phyloP scores from a whole-genome alignment of 2,797 vertebrate genomes.

The Hyperoplus immaculatus region DNA sequence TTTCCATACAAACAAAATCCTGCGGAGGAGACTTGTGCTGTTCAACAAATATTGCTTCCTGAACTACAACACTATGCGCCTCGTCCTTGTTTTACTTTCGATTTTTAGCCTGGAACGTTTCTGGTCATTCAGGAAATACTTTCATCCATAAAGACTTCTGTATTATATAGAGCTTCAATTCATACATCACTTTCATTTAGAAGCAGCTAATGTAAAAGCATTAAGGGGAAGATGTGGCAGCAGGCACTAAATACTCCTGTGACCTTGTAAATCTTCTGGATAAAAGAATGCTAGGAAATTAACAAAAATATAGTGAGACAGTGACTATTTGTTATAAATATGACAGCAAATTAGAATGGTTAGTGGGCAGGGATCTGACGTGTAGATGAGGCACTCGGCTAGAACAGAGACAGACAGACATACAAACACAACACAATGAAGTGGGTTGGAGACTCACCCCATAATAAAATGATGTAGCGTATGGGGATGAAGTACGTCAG shows the following conservation, averaged over 20 bases:
- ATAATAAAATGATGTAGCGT: constrained; percentile 94
- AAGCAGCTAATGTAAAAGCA: background rate
- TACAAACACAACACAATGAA: background rate
- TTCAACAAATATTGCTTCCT: constrained; percentile 45
- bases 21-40: constrained; percentile 57
- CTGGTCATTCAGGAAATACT: background rate
- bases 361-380: background rate
- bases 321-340: background rate
- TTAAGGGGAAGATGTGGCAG: background rate
- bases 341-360: background rate
- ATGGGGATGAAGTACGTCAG: constrained; percentile 91
- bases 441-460: constrained; percentile 90
- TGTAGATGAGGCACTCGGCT: background rate
- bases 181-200: background rate
- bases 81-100: constrained; percentile 54
- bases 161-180: background rate
- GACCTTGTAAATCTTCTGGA: background rate
- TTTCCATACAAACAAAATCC: constrained; percentile 78
- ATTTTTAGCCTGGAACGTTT: constrained; percentile 24
- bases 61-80: constrained; percentile 4
- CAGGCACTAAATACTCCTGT: background rate
- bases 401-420: constrained; percentile 10
- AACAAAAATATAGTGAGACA: background rate
- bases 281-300: background rate
- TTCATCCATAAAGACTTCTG: background rate